Evolutionary conservation across 2,888 invertebrate genomes (phyloP).

Genomic region (Alcis repandata): DNA sequence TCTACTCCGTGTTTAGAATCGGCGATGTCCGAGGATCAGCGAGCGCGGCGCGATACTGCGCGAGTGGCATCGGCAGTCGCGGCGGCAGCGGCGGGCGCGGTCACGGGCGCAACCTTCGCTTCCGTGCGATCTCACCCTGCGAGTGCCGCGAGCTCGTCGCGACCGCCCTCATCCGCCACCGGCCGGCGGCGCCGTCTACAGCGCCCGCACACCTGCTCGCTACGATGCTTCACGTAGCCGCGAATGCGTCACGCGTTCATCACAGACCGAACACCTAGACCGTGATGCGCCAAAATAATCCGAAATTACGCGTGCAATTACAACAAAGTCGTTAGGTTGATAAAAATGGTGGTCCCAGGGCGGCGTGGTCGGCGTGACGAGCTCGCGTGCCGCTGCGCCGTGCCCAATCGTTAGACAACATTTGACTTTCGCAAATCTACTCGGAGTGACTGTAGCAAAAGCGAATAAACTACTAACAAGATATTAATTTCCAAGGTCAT

Average conservation of each 20-base stretch:
- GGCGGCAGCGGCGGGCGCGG: constrained; percentile 72
- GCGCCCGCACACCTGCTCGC: constrained; percentile 45
- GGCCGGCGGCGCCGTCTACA: constrained; percentile 54
- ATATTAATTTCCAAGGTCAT: constrained; percentile 65
- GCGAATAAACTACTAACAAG: constrained; percentile 68
- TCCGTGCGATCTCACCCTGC: constrained; percentile 77
- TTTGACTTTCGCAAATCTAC: constrained; percentile 76
- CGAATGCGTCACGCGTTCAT: constrained; percentile 35
- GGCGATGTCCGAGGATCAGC: constrained; percentile 74
- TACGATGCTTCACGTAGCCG: constrained; percentile 37
- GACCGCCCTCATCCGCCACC: constrained; percentile 33
- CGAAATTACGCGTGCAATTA: constrained; percentile 49
- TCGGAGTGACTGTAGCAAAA: constrained; percentile 64
- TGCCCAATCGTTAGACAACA: constrained; percentile 77
- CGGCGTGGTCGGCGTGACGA: constrained; percentile 56
- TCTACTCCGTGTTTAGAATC: constrained; percentile 47
- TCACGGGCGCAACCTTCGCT: constrained; percentile 85
- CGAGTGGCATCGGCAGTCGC: constrained; percentile 59
- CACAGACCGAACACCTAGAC: constrained; percentile 34
- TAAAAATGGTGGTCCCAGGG: constrained; percentile 47
- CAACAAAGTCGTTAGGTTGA: constrained; percentile 46
- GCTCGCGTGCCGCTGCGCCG: constrained; percentile 77
- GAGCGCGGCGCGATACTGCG: constrained; percentile 80
- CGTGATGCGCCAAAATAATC: constrained; percentile 41
- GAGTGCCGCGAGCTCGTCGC: constrained; percentile 57